Conservation (phyloP, 2,888 invertebrate species). For the Nemotelus pantherinus region DNA sequence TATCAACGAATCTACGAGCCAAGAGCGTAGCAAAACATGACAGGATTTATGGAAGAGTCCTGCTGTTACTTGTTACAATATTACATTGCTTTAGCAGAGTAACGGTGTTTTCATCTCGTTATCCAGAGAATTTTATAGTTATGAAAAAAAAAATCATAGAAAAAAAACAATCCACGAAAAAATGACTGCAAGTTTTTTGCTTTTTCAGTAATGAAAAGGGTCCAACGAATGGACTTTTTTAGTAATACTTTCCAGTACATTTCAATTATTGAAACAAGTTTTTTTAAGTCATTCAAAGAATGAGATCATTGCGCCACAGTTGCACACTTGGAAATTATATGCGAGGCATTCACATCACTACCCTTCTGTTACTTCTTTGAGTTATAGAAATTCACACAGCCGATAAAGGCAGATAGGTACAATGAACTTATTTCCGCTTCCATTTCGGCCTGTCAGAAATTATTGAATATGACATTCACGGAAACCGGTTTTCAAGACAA, state of each 20-base stretch:
- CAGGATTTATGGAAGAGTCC: conserved; percentile 50
- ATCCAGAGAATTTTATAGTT: conserved; percentile 13
- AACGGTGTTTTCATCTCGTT: conserved; percentile 45
- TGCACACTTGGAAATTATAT: no score
- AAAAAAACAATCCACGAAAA: conserved; percentile 40
- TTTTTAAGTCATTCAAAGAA: conserved; percentile 43
- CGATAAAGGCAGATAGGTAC: no score
- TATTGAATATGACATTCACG: no score
- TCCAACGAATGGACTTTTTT: conserved; percentile 47
- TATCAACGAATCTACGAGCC: conserved; percentile 41
- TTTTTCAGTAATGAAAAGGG: conserved; percentile 35
- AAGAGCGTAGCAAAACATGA: conserved; percentile 48
- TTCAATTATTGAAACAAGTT: conserved; percentile 51
- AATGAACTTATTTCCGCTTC: no score
- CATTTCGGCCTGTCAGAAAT: no score
- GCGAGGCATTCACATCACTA: no score
- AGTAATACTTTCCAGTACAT: conserved; percentile 50
- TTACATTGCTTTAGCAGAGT: background rate
- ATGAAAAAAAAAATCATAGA: conserved; percentile 6
- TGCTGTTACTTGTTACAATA: conserved; percentile 32
- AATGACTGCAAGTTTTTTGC: conserved; percentile 45
- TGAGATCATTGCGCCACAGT: no score
- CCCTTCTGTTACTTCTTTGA: no score
- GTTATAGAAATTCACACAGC: no score
- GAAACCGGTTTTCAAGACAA: no score